Conservation (phyloP, 1,140 invertebrate genomes). For the Proctacanthus coquilletti region DNA sequence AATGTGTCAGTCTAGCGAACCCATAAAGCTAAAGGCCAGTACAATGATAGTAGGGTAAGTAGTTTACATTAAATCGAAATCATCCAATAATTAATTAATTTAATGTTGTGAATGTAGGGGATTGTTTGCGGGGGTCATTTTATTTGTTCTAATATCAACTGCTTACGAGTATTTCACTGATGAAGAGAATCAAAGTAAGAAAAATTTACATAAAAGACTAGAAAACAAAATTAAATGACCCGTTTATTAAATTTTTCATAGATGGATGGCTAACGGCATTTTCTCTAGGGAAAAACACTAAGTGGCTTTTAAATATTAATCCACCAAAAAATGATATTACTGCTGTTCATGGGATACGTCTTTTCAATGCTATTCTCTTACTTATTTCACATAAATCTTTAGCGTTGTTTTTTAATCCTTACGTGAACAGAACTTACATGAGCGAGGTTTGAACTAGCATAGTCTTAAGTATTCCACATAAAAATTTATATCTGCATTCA, state of each 20-base stretch:
- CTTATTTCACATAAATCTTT: conserved; percentile 48
- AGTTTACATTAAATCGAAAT: too few relatives aligned
- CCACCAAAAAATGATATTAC: conserved; percentile 36
- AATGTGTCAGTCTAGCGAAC: conserved; percentile 39
- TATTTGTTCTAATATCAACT: conserved; percentile 21
- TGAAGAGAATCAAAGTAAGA: conserved; percentile 18
- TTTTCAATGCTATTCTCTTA: conserved; percentile 42
- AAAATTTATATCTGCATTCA: conserved; percentile 10
- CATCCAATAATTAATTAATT: too few relatives aligned
- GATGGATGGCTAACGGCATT: conserved; percentile 38
- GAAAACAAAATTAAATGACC: conserved; percentile 1
- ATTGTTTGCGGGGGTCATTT: conserved; percentile 25
- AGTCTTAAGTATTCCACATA: neutral
- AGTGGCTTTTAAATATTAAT: conserved; percentile 36
- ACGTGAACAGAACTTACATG: conserved; percentile 44
- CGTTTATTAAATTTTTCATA: conserved; percentile 9
- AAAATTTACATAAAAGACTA: neutral
- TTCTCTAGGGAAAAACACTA: conserved; percentile 42
- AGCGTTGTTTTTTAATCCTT: conserved; percentile 46
- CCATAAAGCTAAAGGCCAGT: too few relatives aligned
- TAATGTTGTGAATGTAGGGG: too few relatives aligned
- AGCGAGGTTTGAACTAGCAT: conserved; percentile 27
- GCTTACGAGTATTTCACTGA: conserved; percentile 25
- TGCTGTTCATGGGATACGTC: conserved; percentile 42
- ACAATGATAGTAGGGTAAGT: too few relatives aligned